phyloP scores from a whole-genome alignment of 1,140 invertebrate genomes.

The Stegodyphus dumicola region DNA sequence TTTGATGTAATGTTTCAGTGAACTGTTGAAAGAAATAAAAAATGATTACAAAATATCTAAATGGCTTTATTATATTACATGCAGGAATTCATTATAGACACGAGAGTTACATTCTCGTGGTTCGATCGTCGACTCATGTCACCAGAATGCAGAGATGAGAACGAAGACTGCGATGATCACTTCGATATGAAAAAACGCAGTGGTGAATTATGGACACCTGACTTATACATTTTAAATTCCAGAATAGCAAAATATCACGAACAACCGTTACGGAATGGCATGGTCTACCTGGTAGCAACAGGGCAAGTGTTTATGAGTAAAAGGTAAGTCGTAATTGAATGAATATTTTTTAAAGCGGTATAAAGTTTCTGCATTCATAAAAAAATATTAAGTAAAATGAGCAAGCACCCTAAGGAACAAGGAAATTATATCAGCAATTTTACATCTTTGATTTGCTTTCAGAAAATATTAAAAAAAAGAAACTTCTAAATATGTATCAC shows the following conservation, averaged over 20 bases:
- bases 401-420: background rate
- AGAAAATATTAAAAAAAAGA: background rate
- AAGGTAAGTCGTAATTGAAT: background rate
- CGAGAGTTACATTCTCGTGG: constrained; percentile 30
- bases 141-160: constrained; percentile 26
- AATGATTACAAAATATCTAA: background rate
- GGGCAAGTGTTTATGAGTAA: constrained; percentile 34
- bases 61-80: background rate
- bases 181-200: constrained; percentile 34
- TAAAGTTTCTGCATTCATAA: background rate
- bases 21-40: too few relatives aligned
- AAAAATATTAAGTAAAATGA: background rate
- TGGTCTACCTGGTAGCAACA: constrained; percentile 23
- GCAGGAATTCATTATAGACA: constrained; percentile 22
- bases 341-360: background rate
- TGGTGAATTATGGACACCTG: constrained; percentile 16
- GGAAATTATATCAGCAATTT: background rate
- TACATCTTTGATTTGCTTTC: background rate
- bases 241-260: constrained; percentile 20
- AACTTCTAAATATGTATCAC: background rate
- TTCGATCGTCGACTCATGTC: constrained; percentile 21
- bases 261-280: constrained; percentile 26
- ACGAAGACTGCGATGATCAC: constrained; percentile 33
- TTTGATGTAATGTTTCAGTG: too few relatives aligned
- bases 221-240: constrained; percentile 39